Evolutionary conservation across 2,888 invertebrate species (phyloP).

Genomic region (Acronicta leporina): DNA sequence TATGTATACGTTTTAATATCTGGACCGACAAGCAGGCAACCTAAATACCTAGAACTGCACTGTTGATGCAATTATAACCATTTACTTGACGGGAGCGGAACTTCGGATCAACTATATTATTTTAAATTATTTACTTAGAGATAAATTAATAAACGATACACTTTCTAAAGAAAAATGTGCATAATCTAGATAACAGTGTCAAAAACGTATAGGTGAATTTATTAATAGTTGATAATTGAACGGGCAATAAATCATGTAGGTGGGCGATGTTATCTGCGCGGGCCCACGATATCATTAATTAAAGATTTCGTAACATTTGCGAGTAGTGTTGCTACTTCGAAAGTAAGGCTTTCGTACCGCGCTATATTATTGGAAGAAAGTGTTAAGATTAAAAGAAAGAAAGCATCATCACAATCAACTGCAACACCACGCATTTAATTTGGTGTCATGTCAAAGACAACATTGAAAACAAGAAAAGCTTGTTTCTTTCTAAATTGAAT

Average conservation of each 20-base stretch:
- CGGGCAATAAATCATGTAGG: constrained; percentile 50
- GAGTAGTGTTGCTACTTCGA: constrained; percentile 40
- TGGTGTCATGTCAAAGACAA: not conserved
- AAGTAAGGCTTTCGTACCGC: constrained; percentile 56
- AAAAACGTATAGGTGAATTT: constrained; percentile 51
- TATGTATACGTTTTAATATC: no score
- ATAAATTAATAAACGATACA: constrained; percentile 13
- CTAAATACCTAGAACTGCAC: no score
- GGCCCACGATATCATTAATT: constrained; percentile 66
- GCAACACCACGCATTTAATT: no score
- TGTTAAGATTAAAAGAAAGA: not conserved
- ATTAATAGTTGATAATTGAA: constrained; percentile 47
- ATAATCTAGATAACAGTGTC: constrained; percentile 55
- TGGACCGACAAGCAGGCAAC: no score
- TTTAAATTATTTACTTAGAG: constrained; percentile 20
- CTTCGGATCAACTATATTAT: not conserved
- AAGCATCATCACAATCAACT: no score
- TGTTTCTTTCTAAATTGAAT: not conserved
- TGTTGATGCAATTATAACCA: no score
- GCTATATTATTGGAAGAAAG: constrained; percentile 6
- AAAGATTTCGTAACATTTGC: constrained; percentile 58
- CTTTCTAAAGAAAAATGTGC: constrained; percentile 45
- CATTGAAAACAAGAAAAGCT: not conserved
- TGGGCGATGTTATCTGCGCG: constrained; percentile 64
- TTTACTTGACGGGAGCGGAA: constrained; percentile 7